Conservation (phyloP, 2,888 invertebrate genomes). For the Abrostola triplasia region DNA sequence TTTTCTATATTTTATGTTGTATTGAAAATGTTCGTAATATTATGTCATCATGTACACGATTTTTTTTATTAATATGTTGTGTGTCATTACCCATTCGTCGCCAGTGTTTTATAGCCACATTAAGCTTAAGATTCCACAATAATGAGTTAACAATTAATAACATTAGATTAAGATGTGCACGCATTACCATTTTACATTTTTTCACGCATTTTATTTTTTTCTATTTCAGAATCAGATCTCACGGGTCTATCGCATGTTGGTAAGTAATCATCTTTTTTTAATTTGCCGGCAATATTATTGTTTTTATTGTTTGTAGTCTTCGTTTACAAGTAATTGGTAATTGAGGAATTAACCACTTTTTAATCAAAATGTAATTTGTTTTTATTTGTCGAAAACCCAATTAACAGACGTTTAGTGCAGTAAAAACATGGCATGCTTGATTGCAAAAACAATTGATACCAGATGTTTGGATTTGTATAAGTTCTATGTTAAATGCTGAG, state of each 20-base stretch:
- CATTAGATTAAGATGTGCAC: constrained; percentile 47
- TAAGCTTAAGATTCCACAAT: constrained; percentile 18
- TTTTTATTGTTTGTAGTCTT: constrained; percentile 13
- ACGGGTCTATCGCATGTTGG: constrained; percentile 90
- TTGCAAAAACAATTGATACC: background rate
- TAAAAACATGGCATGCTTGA: background rate
- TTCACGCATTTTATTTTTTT: constrained; percentile 76
- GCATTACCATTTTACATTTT: constrained; percentile 58
- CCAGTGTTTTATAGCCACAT: background rate
- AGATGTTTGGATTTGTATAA: background rate
- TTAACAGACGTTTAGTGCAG: background rate
- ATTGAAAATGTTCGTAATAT: background rate
- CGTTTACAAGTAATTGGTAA: constrained; percentile 21
- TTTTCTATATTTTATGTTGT: background rate
- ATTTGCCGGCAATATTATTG: constrained; percentile 11
- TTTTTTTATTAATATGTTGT: background rate
- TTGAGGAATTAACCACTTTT: background rate
- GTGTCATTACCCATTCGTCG: background rate
- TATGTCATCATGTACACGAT: background rate
- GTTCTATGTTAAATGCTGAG: background rate
- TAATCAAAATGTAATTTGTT: background rate
- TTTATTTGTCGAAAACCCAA: background rate
- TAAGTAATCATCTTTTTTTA: constrained; percentile 77
- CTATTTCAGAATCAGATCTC: constrained; percentile 90
- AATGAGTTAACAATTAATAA: constrained; percentile 36